Base-by-base conservation (phyloP, 2,113 vertebrate species). In the Chamaetylas fuelleborni region DNA sequence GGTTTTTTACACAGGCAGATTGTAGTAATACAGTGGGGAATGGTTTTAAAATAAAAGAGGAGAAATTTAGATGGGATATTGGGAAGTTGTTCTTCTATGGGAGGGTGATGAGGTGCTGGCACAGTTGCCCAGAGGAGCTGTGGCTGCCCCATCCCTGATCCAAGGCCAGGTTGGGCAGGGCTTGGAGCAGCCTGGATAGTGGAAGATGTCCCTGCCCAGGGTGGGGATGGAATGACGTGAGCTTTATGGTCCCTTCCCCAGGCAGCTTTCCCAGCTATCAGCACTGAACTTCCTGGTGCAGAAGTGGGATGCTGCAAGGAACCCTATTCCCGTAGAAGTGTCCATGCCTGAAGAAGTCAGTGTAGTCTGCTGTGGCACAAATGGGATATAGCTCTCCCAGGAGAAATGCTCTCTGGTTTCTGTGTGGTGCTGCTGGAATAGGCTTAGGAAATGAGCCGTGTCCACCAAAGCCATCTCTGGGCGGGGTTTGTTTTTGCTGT, bases 41-140 rank as follows among this genome's bases (percentile, higher is more conserved):
- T 26, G 38, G 53, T 31, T 76, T 74, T 60, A 26, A 26, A 47
- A 22, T 74, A 10, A 40, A 51, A 66, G 38, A 28, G 42, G 22
- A 43, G 31, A 58, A 14, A 28, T 66, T 53, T 40, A 29, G 45
- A 8, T 67, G 33, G 17, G 47, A 54, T 67, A 1, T 31, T 40
- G 38, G n/a, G n/a, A 45, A 67, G 45, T 5, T 40, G 5, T 40
- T 34, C 5, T 29, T 67, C n/a, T 3, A 0, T 67, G 19, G 0
- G 22, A 42, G 34, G 18, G 9, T 2, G 34, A 0, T 0, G 25
- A 65, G 22, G 31, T 11, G 38, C 42, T 80, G 57, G 34, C 85
- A 48, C 34, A n/a, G 31, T 0, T 66, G 12, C 10, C 19, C 36
- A 38, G 36, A 60, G 86, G 3, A 53, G 61, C 69, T 60, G 45